A percentile compares a stretch with the other conserved stretches of the same genome.
Conservation (phyloP, 2,797 vertebrate species). For the Betta splendens region DNA sequence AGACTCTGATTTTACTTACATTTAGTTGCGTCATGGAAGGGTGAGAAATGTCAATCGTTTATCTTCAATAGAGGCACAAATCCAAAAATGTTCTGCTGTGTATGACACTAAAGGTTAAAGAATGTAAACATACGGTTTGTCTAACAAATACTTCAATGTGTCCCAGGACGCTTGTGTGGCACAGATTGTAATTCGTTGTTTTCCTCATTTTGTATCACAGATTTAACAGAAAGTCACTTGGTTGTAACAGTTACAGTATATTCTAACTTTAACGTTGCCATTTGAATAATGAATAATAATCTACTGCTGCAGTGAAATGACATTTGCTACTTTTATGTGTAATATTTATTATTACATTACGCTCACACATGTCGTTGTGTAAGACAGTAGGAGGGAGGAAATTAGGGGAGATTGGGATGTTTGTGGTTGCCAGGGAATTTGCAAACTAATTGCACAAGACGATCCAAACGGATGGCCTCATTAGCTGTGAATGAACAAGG, state of each 20-base stretch:
- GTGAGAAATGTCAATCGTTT: slow-evolving; percentile 35
- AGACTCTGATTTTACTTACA: not conserved
- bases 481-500: slow-evolving; percentile 68
- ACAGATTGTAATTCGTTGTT: slow-evolving; percentile 45
- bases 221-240: no score
- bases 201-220: not conserved
- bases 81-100: slow-evolving; percentile 64
- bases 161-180: slow-evolving; percentile 45
- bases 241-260: no score
- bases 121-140: slow-evolving; percentile 68
- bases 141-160: slow-evolving; percentile 31
- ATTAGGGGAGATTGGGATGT: slow-evolving; percentile 28
- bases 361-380: slow-evolving; percentile 35
- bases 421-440: slow-evolving; percentile 47
- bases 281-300: not conserved
- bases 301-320: no score
- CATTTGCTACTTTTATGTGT: no score
- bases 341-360: no score
- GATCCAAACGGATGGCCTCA: slow-evolving; percentile 62
- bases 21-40: slow-evolving; percentile 14
- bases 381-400: slow-evolving; percentile 28
- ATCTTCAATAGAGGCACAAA: slow-evolving; percentile 37
- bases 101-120: slow-evolving; percentile 50
- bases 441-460: slow-evolving; percentile 61
- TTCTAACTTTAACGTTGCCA: no score